Evolutionary conservation across 1,140 invertebrate genomes (phyloP), one percentile per base, ranked within the genome.

Genomic region (Lepeophtheirus salmonis): DNA sequence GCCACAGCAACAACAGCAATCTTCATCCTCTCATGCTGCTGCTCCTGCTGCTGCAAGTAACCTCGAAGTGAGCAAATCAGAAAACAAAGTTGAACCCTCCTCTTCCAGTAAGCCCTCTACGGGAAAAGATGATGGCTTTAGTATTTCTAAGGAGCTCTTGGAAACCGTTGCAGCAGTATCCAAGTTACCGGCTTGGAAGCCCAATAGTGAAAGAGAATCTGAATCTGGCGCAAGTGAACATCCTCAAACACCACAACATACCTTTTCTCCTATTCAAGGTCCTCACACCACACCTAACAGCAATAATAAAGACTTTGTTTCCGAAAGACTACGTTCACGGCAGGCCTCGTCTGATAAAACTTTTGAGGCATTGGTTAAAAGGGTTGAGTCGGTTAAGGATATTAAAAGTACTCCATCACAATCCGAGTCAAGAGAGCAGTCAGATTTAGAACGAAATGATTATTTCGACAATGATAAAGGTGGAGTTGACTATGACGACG

Each of bases 381-480:
- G 55, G 13, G 55, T 57, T 2, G 55, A 57, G 55, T 54, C 52
- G n/a, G 20, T 24, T n/a, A 20, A 20, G 16, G 23, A 24, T 26
- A 17, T n/a, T 23, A 57, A 57, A 16, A 54, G 18, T 20, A 54
- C 23, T 13, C 23, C 13, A 10, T n/a, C 55, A 3, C 12, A 14
- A 3, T 57, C 55, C 22, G 55, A 57, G 55, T 21, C 52, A 14
- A 14, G 52, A 3, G 55, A 26, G 55, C n/a, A 17, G 26, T 61
- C 59, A 22, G 59, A 61, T 23, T 20, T 24, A 23, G 56, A 58
- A 3, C 17, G 20, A 21, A 41, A 41, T n/a, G n/a, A 20, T 17
- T 52, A 61, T 41, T 61, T 60, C 25, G 59, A 61, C 18, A 23
- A 61, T 25, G 24, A 12, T 13, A 60, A 60, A 24, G 59, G 59